Base-by-base conservation (phyloP, 2,888 invertebrate species). In the Nomada goodeniana region DNA sequence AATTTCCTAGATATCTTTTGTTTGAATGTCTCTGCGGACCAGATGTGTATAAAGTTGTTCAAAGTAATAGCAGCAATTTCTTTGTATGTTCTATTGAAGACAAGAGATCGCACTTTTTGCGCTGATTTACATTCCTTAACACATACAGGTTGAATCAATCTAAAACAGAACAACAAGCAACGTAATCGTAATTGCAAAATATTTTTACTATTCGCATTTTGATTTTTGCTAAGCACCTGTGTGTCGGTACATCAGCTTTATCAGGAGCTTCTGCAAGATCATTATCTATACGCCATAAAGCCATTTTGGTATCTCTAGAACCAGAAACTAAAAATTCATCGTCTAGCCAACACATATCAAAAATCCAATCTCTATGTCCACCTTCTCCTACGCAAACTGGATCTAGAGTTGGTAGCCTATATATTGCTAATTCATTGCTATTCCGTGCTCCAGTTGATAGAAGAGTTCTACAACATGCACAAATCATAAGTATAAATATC, bases 261-360 rank as follows among this genome's bases (percentile, higher is more conserved):
- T 95, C 95, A 53, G 94, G 93, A 69, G 94, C 94, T 77, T 93
- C 93, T 5, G 92, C 92, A 44, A 93, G 89, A 80, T 94, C 93
- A 70, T 92, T 93, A 65, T 95, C 97, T 70, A 98, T 96, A 80
- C 96, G 95, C 99, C 99, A 99, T 79, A 99, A 94, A 29, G 98
- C 98, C 95, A 99, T 95, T 92, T 96, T 97, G 4, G 98, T 98
- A 94, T 99, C 99, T 72, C 98, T 96, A 0, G 98, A 98, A 15
- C 98, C 98, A 9, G 98, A 98, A 76, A 99, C 98, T 74, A 99
- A 94, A 95, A 98, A 98, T 94, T 98, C 97, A 94, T 99, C 99
- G 94, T 99, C 99, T 82, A 99, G 94, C 99, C 99, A 99, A 86
- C 97, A 97, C 96, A 98, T 96, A 92, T 99, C 99, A 94, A 97